Base-by-base conservation (phyloP, 2,113 vertebrate species). In the sheep (Ovis aries) region DNA sequence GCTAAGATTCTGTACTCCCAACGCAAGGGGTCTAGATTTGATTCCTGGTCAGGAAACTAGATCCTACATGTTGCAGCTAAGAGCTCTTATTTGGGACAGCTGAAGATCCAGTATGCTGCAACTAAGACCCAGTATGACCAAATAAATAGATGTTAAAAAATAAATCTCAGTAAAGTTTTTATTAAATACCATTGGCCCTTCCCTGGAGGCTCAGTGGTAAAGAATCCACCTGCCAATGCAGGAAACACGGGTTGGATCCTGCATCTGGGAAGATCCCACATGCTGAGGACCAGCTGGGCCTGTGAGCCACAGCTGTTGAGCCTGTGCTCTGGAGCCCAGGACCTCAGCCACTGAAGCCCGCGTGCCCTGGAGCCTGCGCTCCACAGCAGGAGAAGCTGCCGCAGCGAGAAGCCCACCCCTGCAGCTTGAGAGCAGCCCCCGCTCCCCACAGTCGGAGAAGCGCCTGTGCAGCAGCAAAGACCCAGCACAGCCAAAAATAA, bases 391-490 rank as follows among this genome's bases (percentile, higher is more conserved):
- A 21, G 33, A 36, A 5, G 33, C 17, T n/a, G 0, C n/a, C 5
- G 0, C 64, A 11, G 64, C 1, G 19, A 23, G n/a, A 40, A 74
- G 19, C 67, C n/a, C 19, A 0, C 12, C 36, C 0, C 36, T 6
- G 36, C 36, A 23, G 21, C 36, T 40, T 0, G 1, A 71, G 36
- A 25, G 19, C 1, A 13, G 36, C n/a, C 21, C 36, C 36, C 0
- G 1, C 21, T 2, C 36, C 23, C 36, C 21, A 7, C 3, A 40
- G 36, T 10, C 13, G 3, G 21, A 40, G 21, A 13, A 74, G 7
- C 0, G 36, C 67, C 67, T 13, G 36, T 13, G 67, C 67, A 25
- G 67, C 67, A 74, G 36, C 36, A 25, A 13, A 74, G 67, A 40
- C 36, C n/a, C 36, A 25, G 36, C 67, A 74, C 11, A 74, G 21